These are phyloP conservation scores for Caenorhabditis briggsae DNA, from an alignment of 1,140 invertebrate genomes.

Conservation along the genomic window DNA sequence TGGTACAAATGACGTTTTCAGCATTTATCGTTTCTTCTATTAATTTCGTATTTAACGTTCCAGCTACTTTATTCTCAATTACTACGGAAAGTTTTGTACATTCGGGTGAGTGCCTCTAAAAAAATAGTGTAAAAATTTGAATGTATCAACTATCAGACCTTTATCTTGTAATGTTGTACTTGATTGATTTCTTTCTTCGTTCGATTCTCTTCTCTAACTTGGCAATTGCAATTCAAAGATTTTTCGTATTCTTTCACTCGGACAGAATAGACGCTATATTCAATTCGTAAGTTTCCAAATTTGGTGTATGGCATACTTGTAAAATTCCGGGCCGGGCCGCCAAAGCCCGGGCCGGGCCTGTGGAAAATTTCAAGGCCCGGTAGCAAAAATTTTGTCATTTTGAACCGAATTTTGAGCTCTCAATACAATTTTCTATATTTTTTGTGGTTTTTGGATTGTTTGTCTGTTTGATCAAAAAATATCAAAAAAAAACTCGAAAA, in stretches of 20 bases:
- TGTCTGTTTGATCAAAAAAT: too few species aligned
- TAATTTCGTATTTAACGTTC: not conserved
- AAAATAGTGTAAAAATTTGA: too few species aligned
- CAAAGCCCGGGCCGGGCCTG: too few species aligned
- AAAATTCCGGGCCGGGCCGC: too few species aligned
- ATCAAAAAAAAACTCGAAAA: too few species aligned
- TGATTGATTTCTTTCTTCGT: not conserved
- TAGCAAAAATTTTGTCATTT: too few species aligned
- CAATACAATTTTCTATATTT: too few species aligned
- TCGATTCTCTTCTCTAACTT: not conserved
- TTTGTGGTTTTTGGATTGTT: too few species aligned
- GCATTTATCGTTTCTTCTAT: not conserved
- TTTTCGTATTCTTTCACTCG: not conserved
- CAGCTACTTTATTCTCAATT: conserved; percentile 1
- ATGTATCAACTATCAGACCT: not conserved
- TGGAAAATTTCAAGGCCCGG: too few species aligned
- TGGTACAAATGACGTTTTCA: not conserved
- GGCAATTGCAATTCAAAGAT: not conserved
- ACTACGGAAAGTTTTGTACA: not conserved
- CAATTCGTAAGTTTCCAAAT: not conserved
- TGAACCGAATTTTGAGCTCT: too few species aligned
- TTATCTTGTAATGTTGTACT: not conserved
- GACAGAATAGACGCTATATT: not conserved
- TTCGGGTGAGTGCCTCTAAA: not conserved
- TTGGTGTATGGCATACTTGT: too few species aligned